Evolutionary conservation across 2,113 vertebrate genomes (phyloP).

Genomic region (Oxygymnocypris stewartii): DNA sequence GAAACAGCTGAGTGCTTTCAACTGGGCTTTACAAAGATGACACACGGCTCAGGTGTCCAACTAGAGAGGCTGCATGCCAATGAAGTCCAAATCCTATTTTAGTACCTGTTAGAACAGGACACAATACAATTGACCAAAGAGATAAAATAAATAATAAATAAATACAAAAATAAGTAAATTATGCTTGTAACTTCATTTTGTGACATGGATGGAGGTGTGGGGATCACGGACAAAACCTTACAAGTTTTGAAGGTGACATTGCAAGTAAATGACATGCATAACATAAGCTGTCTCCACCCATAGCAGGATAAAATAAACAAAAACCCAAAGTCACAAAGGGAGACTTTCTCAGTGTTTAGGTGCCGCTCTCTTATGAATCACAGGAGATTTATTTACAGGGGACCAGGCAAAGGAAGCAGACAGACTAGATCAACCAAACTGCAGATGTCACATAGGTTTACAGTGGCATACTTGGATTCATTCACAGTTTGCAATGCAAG

Average conservation of each 20-base stretch:
- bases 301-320: background rate
- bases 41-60: background rate
- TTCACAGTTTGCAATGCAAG: background rate
- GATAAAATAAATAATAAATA: background rate
- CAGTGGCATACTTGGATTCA: background rate
- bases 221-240: background rate
- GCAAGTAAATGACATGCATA: background rate
- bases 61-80: background rate
- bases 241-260: background rate
- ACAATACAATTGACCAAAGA: background rate
- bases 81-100: background rate
- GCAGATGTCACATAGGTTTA: background rate
- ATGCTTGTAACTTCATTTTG: background rate
- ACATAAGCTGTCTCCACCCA: background rate
- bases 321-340: background rate
- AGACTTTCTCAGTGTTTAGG: background rate
- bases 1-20: background rate
- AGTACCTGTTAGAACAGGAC: background rate
- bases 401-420: background rate
- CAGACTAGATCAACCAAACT: background rate
- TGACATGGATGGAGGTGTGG: background rate
- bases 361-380: background rate
- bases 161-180: background rate
- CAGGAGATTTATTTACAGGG: background rate
- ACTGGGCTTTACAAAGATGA: background rate